Conservation (phyloP, 2,888 invertebrate species). For the Phania funesta region DNA sequence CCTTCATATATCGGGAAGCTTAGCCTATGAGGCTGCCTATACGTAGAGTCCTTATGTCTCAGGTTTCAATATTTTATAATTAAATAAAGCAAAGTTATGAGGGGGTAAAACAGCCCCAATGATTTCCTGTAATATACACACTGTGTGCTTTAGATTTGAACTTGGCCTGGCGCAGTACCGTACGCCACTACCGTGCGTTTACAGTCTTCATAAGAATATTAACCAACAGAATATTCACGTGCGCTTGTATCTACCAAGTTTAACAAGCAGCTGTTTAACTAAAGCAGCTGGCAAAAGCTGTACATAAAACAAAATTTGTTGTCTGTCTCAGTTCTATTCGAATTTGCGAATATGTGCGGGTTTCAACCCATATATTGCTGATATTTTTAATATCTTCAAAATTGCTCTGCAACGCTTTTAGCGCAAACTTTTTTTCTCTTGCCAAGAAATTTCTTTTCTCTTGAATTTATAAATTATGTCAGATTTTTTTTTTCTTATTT, state of each 20-base stretch:
- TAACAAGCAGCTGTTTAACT: not conserved
- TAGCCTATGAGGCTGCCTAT: too few species aligned
- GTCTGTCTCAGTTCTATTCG: not conserved
- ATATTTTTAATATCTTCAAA: constrained; percentile 10
- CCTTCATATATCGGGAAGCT: too few species aligned
- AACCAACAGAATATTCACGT: not conserved
- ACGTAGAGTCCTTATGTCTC: too few species aligned
- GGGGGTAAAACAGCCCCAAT: too few species aligned
- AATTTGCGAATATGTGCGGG: not conserved
- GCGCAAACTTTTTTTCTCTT: not conserved
- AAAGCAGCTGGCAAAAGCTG: not conserved
- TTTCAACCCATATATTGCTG: constrained; percentile 5
- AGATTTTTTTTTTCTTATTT: constrained; percentile 5
- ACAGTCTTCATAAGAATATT: too few species aligned
- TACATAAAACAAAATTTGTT: not conserved
- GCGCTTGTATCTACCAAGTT: not conserved
- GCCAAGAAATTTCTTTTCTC: not conserved
- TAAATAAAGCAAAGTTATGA: too few species aligned
- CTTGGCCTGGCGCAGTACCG: too few species aligned
- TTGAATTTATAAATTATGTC: constrained; percentile 5
- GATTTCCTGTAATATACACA: too few species aligned
- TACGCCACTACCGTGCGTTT: too few species aligned
- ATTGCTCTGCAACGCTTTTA: not conserved
- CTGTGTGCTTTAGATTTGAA: too few species aligned
- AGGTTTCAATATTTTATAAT: too few species aligned